Evolutionary conservation across 2,888 invertebrate genomes (phyloP), one percentile per base, ranked within the genome.

Genomic region (Dexiosoma caninum): DNA sequence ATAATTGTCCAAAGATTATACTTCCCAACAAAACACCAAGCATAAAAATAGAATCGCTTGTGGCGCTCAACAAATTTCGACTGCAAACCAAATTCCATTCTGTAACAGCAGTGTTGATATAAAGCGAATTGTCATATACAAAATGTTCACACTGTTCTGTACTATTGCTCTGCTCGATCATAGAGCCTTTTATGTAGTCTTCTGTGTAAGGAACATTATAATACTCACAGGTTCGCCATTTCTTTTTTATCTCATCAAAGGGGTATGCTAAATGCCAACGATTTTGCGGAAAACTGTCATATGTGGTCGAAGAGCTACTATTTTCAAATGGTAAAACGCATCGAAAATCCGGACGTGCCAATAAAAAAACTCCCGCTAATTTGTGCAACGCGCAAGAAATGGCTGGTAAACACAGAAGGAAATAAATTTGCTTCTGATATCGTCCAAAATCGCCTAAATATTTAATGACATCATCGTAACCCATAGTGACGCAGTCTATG

Each of bases 341-440:
- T 76, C 95, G 92, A 86, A 92, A 92, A 71, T 92, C 90, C 49
- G 94, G 92, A 87, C 93, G 93, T 0, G 94, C 94, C 66, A 93
- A 91, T 1, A 95, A 90, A 87, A 95, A 95, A 1, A 94, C 94
- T 76, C 94, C 94, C 2, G 93, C 93, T 49, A 95, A 89, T 87
- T 95, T 95, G 88, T 95, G 94, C 84, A 95, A 93, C 69, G 94
- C 94, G 88, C 94, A 94, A 27, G 93, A 91, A 85, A 95, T 93
- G 8, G 94, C 93, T 14, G 95, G 94, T 78, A 95, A 90, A 86
- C 94, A 94, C 46, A 95, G 90, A 49, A 95, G 89, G 75, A 95
- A 91, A 85, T 94, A 95, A 82, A 94, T 93, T 83, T 93, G 91
- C 83, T 92, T 92, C 88, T 95, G 95, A 87, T 95, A 94, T 53